Evolutionary conservation across 2,113 vertebrate genomes (phyloP), one percentile per base, ranked within the genome.

Genomic region (Rhabdomys dilectus): DNA sequence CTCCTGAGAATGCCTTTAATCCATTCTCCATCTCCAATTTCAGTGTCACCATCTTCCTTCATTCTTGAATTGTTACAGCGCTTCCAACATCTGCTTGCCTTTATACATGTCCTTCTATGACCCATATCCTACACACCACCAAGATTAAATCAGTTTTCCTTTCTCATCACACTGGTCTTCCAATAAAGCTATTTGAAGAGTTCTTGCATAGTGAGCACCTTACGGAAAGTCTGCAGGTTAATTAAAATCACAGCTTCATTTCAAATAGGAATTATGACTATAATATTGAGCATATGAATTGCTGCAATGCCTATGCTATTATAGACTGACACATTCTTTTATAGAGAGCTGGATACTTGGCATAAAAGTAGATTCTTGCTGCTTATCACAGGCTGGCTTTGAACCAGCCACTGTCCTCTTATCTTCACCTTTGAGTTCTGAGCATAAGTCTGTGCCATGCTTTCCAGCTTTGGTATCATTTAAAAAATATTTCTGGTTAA

Each of bases 231-330:
- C 66, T 96, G 16, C 58, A 88, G 90, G n/a, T 95, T 96, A 88
- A 97, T 72, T 95, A 93, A 91, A 95, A 85, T 93, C 60, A 73
- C 45, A 93, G 34, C 21, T 88, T 96, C 78, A 96, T 70, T 88
- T 48, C 87, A 87, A 77, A 56, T 91, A 48, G 73, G 90, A 95
- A 72, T 96, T 89, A 51, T 76, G 64, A 85, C 21, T 48, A 60
- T 89, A 89, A 87, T 51, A 93, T 36, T 64, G 77, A 94, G 36
- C 16, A 76, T 93, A n/a, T 82, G 60, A 91, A 94, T 87, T 95
- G 51, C 22, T 88, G 1, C 26, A 88, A 78, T 36, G 77, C 0
- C 58, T 80, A 51, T 62, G 64, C n/a, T 91, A 95, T 81, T 92
- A 93, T 92, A 90, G 22, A 36, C 16, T 3, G 29, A 76, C 88